Conservation (phyloP, 2,113 vertebrate species). For the Takifugu flavidus region DNA sequence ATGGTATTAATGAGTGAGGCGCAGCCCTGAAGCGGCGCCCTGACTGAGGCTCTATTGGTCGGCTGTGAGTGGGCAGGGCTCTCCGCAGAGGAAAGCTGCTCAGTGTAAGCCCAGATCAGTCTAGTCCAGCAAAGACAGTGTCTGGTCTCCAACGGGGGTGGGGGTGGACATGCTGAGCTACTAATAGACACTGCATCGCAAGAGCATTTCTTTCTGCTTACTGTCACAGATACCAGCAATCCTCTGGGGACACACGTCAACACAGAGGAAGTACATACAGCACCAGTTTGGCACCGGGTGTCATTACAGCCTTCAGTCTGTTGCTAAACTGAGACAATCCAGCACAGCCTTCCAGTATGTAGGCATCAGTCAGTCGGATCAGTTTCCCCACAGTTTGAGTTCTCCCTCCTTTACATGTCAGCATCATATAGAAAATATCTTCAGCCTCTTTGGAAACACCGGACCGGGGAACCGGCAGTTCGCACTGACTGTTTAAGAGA, state of each 20-base stretch:
- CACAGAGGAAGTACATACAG: slow-evolving; percentile 35
- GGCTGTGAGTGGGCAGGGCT: slow-evolving; percentile 37
- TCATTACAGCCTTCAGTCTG: background rate
- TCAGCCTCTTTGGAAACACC: background rate
- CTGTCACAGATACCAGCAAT: slow-evolving; percentile 26
- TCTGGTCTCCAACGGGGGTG: slow-evolving; percentile 25
- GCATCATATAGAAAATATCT: slow-evolving; percentile 6
- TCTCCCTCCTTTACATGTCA: background rate
- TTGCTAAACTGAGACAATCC: slow-evolving; percentile 9
- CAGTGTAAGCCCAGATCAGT: slow-evolving; percentile 61
- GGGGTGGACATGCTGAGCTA: slow-evolving; percentile 38
- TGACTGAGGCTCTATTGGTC: slow-evolving; percentile 34
- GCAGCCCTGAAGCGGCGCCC: slow-evolving; percentile 34
- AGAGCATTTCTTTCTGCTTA: slow-evolving; percentile 26
- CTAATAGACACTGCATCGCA: slow-evolving; percentile 44
- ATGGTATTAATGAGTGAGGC: slow-evolving; percentile 26
- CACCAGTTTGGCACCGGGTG: slow-evolving; percentile 37
- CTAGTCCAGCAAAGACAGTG: slow-evolving; percentile 43
- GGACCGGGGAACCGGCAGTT: no score
- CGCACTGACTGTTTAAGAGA: background rate
- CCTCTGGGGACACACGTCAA: slow-evolving; percentile 19
- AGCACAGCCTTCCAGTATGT: slow-evolving; percentile 4
- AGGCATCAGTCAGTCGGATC: slow-evolving; percentile 3
- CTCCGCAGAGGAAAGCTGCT: slow-evolving; percentile 41
- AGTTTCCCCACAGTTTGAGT: background rate